Conservation (phyloP, 2,888 invertebrate species). For the Philonicus albiceps region DNA sequence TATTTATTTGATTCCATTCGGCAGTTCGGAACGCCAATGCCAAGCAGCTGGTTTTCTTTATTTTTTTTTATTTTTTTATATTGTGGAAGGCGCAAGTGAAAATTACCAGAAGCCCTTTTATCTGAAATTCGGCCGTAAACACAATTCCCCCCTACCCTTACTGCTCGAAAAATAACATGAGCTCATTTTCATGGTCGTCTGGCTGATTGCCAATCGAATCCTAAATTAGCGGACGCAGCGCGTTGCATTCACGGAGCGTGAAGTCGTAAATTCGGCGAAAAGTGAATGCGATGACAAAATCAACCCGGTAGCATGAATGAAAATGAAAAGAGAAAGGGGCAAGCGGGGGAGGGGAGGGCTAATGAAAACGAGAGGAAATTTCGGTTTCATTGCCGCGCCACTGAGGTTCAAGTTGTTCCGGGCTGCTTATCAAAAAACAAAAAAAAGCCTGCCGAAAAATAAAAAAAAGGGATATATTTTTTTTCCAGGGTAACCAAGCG, state of each 20-base stretch:
- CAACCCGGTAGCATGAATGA: conserved; percentile 26
- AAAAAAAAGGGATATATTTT: background rate
- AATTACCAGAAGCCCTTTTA: background rate
- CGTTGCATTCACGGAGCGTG: background rate
- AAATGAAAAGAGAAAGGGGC: background rate
- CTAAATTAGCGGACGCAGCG: background rate
- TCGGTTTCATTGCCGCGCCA: background rate
- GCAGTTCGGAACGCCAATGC: background rate
- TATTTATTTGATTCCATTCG: background rate
- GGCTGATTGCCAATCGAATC: conserved; percentile 32
- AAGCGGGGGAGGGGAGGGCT: too few relatives aligned
- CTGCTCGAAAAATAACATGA: background rate
- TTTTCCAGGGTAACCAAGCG: background rate
- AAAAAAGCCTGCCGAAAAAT: background rate
- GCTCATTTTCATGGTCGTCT: conserved; percentile 16
- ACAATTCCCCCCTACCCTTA: background rate
- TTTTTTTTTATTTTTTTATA: background rate
- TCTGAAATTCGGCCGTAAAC: background rate
- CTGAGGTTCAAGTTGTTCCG: background rate
- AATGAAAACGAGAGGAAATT: conserved; percentile 14
- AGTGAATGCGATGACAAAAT: conserved; percentile 5
- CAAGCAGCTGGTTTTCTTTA: background rate
- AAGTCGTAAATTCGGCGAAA: conserved; percentile 32
- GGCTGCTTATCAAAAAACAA: background rate
- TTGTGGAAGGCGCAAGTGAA: background rate